These are phyloP conservation scores for Drosophila anomelani DNA, from an alignment of 2,888 invertebrate genomes.

Conservation along the genomic window DNA sequence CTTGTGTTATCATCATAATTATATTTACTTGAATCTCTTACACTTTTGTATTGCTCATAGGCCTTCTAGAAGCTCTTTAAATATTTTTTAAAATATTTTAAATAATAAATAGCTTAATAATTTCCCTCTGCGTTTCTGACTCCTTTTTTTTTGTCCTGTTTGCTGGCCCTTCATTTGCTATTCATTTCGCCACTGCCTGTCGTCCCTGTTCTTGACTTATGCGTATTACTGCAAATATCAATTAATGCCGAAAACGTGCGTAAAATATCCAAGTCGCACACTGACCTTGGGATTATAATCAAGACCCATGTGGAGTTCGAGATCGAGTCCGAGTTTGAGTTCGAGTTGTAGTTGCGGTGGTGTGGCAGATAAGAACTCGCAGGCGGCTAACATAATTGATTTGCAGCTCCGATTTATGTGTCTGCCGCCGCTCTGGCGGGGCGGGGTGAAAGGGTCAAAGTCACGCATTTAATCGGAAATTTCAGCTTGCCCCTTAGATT, in stretches of 20 bases:
- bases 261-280: constrained; percentile 64
- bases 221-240: constrained; percentile 81
- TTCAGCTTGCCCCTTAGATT: constrained; percentile 3
- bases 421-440: constrained; percentile 29
- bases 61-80: not conserved
- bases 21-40: not conserved
- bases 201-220: constrained; percentile 72
- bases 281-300: constrained; percentile 65
- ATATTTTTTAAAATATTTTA: not conserved
- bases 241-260: constrained; percentile 78
- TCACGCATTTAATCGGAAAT: constrained; percentile 40
- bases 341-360: not conserved
- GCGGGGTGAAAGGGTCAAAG: constrained; percentile 37
- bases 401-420: constrained; percentile 70
- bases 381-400: constrained; percentile 72
- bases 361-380: constrained; percentile 55
- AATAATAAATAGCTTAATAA: not conserved
- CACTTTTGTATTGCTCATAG: not conserved
- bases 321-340: not conserved
- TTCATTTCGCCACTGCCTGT: constrained; percentile 38
- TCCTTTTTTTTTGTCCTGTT: constrained; percentile 17
- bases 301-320: constrained; percentile 33
- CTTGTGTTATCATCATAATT: not conserved
- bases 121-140: too few relatives aligned
- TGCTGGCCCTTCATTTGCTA: constrained; percentile 37